Percentiles rank a stretch among this genome's conserved stretches.
These are phyloP conservation scores for Dolichomitus sp. DNA, from an alignment of 2,888 invertebrate genomes.

Conservation along the genomic window DNA sequence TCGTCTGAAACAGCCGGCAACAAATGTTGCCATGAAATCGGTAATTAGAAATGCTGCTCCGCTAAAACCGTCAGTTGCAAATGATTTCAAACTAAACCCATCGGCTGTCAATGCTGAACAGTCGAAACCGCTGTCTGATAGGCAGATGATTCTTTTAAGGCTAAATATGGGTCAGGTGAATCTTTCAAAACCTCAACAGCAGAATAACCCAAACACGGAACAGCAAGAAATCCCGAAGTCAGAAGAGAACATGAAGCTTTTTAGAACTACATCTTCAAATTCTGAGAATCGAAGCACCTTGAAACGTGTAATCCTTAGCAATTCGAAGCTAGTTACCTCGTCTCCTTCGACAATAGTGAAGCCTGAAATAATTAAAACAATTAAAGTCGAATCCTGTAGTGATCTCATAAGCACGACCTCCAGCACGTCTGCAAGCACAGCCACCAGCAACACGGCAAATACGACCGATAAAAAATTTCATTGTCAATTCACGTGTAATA, in stretches of 20 bases:
- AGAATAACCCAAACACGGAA: neutral
- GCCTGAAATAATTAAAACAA: neutral
- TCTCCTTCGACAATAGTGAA: neutral
- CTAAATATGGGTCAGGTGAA: neutral
- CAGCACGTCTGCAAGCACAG: neutral
- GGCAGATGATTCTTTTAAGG: neutral
- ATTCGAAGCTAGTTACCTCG: neutral
- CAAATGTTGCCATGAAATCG: neutral
- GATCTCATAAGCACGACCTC: neutral
- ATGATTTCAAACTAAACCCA: too few relatives aligned
- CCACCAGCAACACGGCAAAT: neutral
- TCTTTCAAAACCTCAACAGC: neutral
- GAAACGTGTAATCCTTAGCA: neutral
- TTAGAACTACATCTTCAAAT: neutral
- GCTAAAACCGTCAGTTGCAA: neutral
- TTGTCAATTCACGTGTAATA: neutral
- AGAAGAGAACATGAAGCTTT: neutral
- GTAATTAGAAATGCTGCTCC: neutral
- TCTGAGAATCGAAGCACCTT: neutral
- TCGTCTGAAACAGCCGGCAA: too few relatives aligned
- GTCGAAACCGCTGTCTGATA: neutral
- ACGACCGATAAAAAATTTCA: neutral
- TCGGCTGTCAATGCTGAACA: too few relatives aligned
- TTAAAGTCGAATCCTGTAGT: neutral
- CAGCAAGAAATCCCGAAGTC: neutral